These are phyloP conservation scores for Phalera bucephala DNA, from an alignment of 2,888 invertebrate species.

Conservation along the genomic window DNA sequence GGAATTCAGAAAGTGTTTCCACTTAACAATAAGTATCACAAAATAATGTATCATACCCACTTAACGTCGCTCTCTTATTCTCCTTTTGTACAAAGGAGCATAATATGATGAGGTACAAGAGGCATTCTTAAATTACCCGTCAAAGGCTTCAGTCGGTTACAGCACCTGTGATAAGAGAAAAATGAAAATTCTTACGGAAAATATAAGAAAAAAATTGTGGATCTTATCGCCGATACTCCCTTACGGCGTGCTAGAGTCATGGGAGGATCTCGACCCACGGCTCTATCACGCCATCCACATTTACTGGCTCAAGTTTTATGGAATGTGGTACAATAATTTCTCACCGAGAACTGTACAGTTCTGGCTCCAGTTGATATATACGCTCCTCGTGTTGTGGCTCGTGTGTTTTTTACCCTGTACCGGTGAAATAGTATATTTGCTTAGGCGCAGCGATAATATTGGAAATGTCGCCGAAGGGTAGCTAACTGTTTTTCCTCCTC, in stretches of 20 bases:
- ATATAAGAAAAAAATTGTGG: slow-evolving; percentile 45
- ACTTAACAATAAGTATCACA: slow-evolving; percentile 56
- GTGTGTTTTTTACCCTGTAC: slow-evolving; percentile 77
- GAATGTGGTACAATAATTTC: slow-evolving; percentile 71
- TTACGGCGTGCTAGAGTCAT: slow-evolving; percentile 64
- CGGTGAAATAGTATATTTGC: slow-evolving; percentile 86
- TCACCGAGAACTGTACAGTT: slow-evolving; percentile 49
- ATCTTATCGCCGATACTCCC: slow-evolving; percentile 53
- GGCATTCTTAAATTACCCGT: slow-evolving; percentile 53
- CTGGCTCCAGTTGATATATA: slow-evolving; percentile 66
- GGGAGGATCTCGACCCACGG: slow-evolving; percentile 68
- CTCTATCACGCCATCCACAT: slow-evolving; percentile 73
- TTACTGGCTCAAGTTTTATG: slow-evolving; percentile 78
- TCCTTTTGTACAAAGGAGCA: slow-evolving; percentile 45
- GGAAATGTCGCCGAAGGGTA: slow-evolving; percentile 83
- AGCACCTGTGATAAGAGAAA: slow-evolving; percentile 28
- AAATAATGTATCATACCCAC: slow-evolving; percentile 60
- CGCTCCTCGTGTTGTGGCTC: slow-evolving; percentile 62
- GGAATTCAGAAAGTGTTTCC: slow-evolving; percentile 31
- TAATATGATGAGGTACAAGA: slow-evolving; percentile 48
- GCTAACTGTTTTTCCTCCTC: slow-evolving; percentile 29
- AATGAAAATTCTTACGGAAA: slow-evolving; percentile 48
- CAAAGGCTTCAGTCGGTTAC: slow-evolving; percentile 39
- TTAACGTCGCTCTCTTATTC: slow-evolving; percentile 50
- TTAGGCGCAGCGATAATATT: slow-evolving; percentile 84